These are phyloP conservation scores for Acanthosoma haemorrhoidale DNA, from an alignment of 2,888 invertebrate genomes.

Conservation along the genomic window DNA sequence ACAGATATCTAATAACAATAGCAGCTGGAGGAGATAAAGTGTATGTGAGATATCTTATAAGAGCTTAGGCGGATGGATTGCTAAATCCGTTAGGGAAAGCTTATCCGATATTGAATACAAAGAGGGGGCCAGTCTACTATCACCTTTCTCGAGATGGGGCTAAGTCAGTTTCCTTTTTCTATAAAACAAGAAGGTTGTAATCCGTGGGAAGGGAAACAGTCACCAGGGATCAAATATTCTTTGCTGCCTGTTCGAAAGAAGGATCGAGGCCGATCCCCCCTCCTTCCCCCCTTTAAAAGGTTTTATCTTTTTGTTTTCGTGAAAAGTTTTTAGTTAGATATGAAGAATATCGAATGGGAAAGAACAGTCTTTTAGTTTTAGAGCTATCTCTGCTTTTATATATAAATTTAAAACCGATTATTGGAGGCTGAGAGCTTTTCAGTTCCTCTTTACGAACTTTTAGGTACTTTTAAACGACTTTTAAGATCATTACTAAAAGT, in stretches of 20 bases:
- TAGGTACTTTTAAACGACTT: conserved; percentile 2
- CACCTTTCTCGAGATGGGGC: conserved; percentile 8
- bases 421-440: conserved; percentile 9
- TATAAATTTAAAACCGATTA: conserved; percentile 25
- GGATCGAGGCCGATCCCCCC: neutral
- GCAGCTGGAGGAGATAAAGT: no score
- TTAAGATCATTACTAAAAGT: conserved; percentile 12
- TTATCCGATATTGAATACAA: conserved; percentile 14
- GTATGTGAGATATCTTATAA: neutral
- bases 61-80: neutral
- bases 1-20: no score
- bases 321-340: conserved; percentile 17
- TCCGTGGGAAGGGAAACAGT: conserved; percentile 24
- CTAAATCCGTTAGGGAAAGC: conserved; percentile 7
- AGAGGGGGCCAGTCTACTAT: neutral
- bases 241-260: neutral
- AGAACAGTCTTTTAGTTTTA: conserved; percentile 24
- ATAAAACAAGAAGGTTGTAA: conserved; percentile 27
- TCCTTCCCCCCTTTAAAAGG: neutral
- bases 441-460: conserved; percentile 12
- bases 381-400: conserved; percentile 16
- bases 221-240: conserved; percentile 18
- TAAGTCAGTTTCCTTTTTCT: conserved; percentile 23
- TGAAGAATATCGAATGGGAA: conserved; percentile 17
- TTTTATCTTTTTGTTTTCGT: neutral